Base-by-base conservation (phyloP, 2,113 vertebrate species). In the Galemys pyrenaicus region DNA sequence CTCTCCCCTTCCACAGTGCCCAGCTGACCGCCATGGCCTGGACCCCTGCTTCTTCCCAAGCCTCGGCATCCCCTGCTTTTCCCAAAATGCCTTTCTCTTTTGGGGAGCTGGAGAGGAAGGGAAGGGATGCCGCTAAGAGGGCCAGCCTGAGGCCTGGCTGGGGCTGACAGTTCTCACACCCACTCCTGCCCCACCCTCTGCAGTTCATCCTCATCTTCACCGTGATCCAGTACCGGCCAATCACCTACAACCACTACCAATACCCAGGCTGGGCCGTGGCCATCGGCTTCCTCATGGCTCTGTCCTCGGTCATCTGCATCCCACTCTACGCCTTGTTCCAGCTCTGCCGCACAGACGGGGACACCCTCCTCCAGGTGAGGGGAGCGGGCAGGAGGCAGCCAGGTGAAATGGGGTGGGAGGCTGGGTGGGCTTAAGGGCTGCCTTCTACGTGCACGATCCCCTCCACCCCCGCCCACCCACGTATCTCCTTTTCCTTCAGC, bases 161-260 rank as follows among this genome's bases (percentile, higher is more conserved):
- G 41, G 39, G 49, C 44, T 84, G 62, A 39, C 20, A 1, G 17
- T n/a, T 37, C 84, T 93, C 91, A 80, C 1, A 37, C 28, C 74
- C 79, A 17, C 56, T 67, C 92, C 81, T 89, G 15, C 92, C 68
- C 26, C 60, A 24, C 46, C 92, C 70, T 60, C 51, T 95, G 58
- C 96, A 99, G 99, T 99, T 99, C 98, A 99, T 99, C 97, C 98
- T 99, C 97, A 97, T 99, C 97, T 99, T 99, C 98, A 99, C 99
- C 4, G 99, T 99, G 97, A 99, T 99, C 98, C 99, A 99, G 98
- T 99, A 99, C 98, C 99, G 97, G 87, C 99, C 99, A 41, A 99
- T 99, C 97, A 99, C 99, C 85, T 99, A 99, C 98, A 99, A 99
- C 1, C 97, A 99, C 44, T 99, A 99, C 0, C 93, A 99, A 70